Evolutionary conservation across 2,797 vertebrate species (phyloP).

Genomic region (Sparus aurata): DNA sequence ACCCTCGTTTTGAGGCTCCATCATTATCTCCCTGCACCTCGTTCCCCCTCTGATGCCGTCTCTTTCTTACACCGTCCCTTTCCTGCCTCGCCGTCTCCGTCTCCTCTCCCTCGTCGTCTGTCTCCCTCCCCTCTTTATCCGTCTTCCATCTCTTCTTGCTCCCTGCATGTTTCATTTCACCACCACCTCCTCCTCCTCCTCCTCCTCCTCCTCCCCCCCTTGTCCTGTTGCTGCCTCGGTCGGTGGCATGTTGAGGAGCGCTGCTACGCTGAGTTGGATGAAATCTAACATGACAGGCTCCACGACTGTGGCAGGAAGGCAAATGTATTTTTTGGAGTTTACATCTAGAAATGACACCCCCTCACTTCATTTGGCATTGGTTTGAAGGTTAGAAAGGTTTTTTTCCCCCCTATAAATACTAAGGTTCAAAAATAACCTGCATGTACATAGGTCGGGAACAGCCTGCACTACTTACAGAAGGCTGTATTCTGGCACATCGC

Average conservation of each 20-base stretch:
- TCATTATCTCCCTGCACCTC: conserved; percentile 56
- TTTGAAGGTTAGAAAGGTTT: conserved; percentile 51
- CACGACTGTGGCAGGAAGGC: conserved; percentile 54
- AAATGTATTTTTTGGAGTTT: conserved; percentile 64
- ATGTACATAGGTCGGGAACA: conserved; percentile 17
- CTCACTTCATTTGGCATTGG: conserved; percentile 49
- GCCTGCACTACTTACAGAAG: not conserved
- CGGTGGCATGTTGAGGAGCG: conserved; percentile 62
- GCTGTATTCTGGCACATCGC: not conserved
- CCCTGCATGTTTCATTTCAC: conserved; percentile 52
- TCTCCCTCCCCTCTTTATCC: conserved; percentile 7
- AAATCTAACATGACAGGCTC: conserved; percentile 79
- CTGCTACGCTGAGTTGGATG: conserved; percentile 49
- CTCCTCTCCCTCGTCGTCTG: not conserved
- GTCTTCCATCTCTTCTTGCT: conserved; percentile 45
- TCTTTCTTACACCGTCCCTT: not conserved
- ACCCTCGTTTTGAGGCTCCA: conserved; percentile 48
- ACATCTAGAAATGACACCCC: conserved; percentile 64
- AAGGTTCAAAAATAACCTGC: conserved; percentile 37
- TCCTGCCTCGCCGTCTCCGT: conserved; percentile 26
- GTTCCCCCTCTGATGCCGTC: conserved; percentile 33
- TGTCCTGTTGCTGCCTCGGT: conserved; percentile 59
- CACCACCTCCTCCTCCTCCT: conserved; percentile 9
- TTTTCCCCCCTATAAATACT: conserved; percentile 45
- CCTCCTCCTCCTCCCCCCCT: conserved; percentile 18